Base-by-base conservation (phyloP, 2,113 vertebrate species). In the Crotalus viridis region DNA sequence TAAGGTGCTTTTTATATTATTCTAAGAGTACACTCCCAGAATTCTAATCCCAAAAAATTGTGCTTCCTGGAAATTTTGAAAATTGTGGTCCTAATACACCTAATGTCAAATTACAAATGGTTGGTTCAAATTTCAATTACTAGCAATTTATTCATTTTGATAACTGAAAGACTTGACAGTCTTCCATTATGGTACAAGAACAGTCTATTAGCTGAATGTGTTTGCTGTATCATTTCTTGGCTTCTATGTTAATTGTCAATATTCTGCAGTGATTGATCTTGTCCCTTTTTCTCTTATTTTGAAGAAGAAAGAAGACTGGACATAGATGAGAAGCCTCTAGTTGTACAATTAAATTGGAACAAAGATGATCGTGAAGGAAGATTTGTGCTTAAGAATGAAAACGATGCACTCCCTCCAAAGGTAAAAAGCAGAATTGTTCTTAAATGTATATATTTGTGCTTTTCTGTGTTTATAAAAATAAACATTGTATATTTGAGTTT, bases 291-390 rank as follows among this genome's bases (percentile, higher is more conserved):
- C 96, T 96, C 94, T 85, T 97, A 94, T 94, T 97, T 95, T 98
- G 95, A 98, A 99, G 99, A 99, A 99, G 99, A 99, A 98, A 99
- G 99, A 97, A 99, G 98, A 98, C 98, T 99, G 97, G 99, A 99
- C 95, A 95, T 98, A 94, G 99, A 99, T 86, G 99, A 99, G 98
- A 99, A 99, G 94, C 99, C 99, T 92, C 98, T 99, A 21, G 99
- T 99, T 56, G 99, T 99, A 86, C 99, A 99, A 87, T 96, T 99
- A 93, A 99, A 99, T 96, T 99, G 99, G 99, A 99, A 99, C 97
- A 99, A 99, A 96, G 99, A 99, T 90, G 99, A 99, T 96, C 96
- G 99, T 24, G 99, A 99, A 94, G 99, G 99, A 85, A 98, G 99
- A 85, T 99, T 99, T 43, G 99, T 99, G 57, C 98, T 99, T n/a